A percentile compares a stretch with the other conserved stretches of the same genome.
phyloP scores from a whole-genome alignment of 2,888 invertebrate species.

The Tetheella fluctuosa region DNA sequence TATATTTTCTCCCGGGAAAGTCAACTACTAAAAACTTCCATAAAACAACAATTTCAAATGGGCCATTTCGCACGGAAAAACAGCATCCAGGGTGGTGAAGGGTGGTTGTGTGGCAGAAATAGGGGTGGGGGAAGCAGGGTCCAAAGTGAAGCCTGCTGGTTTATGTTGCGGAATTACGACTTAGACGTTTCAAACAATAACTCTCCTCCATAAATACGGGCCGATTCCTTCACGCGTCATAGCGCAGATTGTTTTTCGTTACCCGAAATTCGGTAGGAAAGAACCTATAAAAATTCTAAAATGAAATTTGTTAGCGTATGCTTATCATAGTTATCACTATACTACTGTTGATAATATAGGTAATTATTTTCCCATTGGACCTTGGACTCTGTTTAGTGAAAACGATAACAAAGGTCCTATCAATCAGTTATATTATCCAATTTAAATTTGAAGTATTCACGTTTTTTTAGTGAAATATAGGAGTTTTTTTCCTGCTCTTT shows the following conservation, averaged over 20 bases:
- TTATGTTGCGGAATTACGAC: constrained; percentile 83
- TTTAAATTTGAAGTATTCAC: neutral
- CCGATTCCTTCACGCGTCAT: constrained; percentile 83
- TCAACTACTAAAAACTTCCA: constrained; percentile 84
- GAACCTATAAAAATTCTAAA: constrained; percentile 28
- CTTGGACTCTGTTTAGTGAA: neutral
- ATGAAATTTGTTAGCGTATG: constrained; percentile 19
- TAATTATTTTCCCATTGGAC: neutral
- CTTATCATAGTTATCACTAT: neutral
- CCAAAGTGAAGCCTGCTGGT: constrained; percentile 77
- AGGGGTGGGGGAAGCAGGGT: constrained; percentile 48
- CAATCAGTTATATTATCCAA: neutral
- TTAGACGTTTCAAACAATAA: constrained; percentile 85
- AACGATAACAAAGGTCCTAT: neutral
- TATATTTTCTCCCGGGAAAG: constrained; percentile 78
- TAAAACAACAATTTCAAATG: constrained; percentile 84
- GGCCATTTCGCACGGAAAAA: constrained; percentile 82
- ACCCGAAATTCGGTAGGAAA: constrained; percentile 39
- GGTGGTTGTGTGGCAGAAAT: constrained; percentile 35
- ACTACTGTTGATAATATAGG: neutral
- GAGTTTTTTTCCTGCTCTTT: neutral
- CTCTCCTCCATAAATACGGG: constrained; percentile 78
- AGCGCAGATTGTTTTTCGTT: constrained; percentile 74
- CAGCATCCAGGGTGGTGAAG: constrained; percentile 71
- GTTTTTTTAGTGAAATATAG: neutral